Percentiles rank a stretch among this genome's conserved stretches.
phyloP scores from a whole-genome alignment of 1,140 invertebrate genomes.

The Drosophila sp. region DNA sequence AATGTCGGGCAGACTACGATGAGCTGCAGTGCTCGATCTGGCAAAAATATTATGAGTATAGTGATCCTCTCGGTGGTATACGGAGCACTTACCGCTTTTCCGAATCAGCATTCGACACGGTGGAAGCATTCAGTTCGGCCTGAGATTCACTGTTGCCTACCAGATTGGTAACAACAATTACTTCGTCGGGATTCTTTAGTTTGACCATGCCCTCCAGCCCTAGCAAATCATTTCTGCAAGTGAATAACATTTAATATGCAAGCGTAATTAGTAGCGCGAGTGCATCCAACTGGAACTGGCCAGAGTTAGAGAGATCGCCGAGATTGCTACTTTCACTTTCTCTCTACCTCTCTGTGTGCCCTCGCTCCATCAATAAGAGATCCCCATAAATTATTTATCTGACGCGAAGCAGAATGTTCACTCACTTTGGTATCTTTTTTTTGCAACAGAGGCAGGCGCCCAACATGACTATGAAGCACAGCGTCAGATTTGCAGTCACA shows the following conservation, averaged over 20 bases:
- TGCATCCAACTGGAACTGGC: slow-evolving; percentile 65
- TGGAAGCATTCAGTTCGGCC: slow-evolving; percentile 74
- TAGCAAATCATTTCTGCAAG: slow-evolving; percentile 84
- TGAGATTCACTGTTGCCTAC: slow-evolving; percentile 72
- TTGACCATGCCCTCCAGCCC: slow-evolving; percentile 85
- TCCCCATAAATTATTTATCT: background rate
- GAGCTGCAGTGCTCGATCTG: slow-evolving; percentile 83
- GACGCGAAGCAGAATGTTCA: slow-evolving; percentile 10
- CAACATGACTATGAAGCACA: slow-evolving; percentile 74
- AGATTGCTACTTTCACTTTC: slow-evolving; percentile 52
- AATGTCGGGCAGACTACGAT: slow-evolving; percentile 88
- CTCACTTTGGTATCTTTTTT: slow-evolving; percentile 80
- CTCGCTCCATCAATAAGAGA: background rate
- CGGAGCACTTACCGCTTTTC: slow-evolving; percentile 64
- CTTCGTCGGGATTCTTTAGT: slow-evolving; percentile 84
- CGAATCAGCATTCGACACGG: slow-evolving; percentile 76
- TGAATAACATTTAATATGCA: slow-evolving; percentile 19
- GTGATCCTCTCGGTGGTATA: background rate
- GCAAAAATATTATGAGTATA: background rate
- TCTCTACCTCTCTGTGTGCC: slow-evolving; percentile 17
- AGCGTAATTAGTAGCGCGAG: slow-evolving; percentile 41
- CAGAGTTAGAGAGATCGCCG: slow-evolving; percentile 26
- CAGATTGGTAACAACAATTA: slow-evolving; percentile 82
- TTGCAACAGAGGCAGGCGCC: slow-evolving; percentile 82
- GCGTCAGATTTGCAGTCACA: slow-evolving; percentile 62